These are phyloP conservation scores for Chrysolina oricalcia DNA, from an alignment of 2,888 invertebrate genomes.

Conservation along the genomic window DNA sequence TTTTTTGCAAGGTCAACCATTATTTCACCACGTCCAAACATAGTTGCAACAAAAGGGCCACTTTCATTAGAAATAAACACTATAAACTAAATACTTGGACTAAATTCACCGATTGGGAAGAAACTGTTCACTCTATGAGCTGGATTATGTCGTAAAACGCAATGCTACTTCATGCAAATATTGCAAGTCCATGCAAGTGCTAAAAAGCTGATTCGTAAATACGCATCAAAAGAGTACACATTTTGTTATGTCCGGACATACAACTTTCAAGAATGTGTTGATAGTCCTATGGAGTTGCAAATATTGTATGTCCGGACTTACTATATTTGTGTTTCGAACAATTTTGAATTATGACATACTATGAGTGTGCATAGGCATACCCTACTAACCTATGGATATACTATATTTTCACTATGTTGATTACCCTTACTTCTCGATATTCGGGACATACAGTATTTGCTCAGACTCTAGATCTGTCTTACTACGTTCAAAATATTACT, in stretches of 20 bases:
- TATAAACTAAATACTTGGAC: no score
- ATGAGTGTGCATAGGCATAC: background rate
- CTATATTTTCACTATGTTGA: no score
- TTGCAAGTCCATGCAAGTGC: no score
- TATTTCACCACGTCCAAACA: slow-evolving; percentile 21
- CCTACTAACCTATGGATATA: no score
- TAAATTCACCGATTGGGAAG: no score
- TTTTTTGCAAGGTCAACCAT: slow-evolving; percentile 23
- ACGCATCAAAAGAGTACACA: background rate
- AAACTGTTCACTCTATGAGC: background rate
- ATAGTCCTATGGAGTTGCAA: slow-evolving; percentile 15
- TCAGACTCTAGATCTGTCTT: no score
- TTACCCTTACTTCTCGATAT: no score
- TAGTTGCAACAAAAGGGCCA: background rate
- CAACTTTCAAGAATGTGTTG: slow-evolving; percentile 12
- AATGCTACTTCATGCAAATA: no score
- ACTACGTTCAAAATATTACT: no score
- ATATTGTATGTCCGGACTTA: slow-evolving; percentile 30
- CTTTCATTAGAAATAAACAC: no score
- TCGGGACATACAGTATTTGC: no score
- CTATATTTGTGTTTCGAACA: slow-evolving; percentile 27
- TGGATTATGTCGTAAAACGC: no score
- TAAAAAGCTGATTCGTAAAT: background rate
- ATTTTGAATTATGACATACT: slow-evolving; percentile 5
- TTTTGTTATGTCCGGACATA: slow-evolving; percentile 26